These are phyloP conservation scores for Sphyrna mokarran DNA, from an alignment of 2,113 vertebrate genomes.

Conservation along the genomic window DNA sequence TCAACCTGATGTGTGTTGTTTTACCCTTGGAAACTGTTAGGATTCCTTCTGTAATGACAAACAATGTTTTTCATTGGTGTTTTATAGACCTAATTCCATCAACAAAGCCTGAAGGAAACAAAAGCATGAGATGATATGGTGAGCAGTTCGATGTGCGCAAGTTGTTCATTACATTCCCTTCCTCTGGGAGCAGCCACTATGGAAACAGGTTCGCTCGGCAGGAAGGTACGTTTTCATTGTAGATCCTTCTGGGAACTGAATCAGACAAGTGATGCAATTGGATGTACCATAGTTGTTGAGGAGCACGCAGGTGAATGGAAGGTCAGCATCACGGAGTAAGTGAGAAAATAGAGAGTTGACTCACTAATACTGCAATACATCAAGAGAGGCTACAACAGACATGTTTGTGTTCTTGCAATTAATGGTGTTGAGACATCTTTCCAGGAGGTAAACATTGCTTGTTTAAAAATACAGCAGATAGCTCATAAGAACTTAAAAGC, in stretches of 20 bases:
- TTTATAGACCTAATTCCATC: background rate
- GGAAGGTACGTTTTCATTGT: background rate
- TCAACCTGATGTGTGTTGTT: background rate
- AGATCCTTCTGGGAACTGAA: background rate
- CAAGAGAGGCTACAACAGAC: background rate
- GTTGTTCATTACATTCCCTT: background rate
- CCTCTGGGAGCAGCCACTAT: background rate
- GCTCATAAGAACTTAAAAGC: background rate
- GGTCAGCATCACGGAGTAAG: background rate
- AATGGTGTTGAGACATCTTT: background rate
- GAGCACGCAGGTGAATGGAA: background rate
- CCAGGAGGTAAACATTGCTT: background rate
- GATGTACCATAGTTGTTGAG: too few relatives aligned
- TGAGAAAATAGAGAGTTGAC: background rate
- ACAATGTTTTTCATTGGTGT: background rate
- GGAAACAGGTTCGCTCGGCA: background rate
- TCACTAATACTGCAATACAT: background rate
- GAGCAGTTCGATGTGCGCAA: too few relatives aligned
- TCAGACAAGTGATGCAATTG: background rate
- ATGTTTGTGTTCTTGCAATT: background rate
- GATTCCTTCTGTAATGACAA: background rate
- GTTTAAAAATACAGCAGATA: background rate
- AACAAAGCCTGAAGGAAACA: background rate
- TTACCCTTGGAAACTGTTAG: background rate
- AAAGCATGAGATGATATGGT: background rate